Percentiles rank a stretch among this genome's conserved stretches.
These are phyloP conservation scores for Fulica atra DNA, from an alignment of 2,113 vertebrate genomes.

Conservation along the genomic window DNA sequence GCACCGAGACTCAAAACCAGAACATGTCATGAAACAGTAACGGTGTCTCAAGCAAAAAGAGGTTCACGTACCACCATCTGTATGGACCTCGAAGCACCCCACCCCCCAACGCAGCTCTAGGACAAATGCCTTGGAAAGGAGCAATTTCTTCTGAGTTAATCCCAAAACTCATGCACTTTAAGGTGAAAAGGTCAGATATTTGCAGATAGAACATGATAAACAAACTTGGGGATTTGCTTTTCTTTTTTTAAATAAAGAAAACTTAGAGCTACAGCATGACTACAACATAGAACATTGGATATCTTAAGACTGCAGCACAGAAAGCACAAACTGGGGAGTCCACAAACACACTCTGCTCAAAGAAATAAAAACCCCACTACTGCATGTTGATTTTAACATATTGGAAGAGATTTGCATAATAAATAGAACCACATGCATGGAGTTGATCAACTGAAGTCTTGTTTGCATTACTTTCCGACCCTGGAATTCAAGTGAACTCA, in stretches of 20 bases:
- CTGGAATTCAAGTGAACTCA: slow-evolving; percentile 36
- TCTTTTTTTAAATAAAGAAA: not conserved
- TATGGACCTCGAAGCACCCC: rapidly evolving
- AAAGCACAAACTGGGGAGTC: not conserved
- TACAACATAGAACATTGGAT: no score
- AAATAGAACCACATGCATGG: slow-evolving; percentile 22
- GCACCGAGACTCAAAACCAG: not conserved
- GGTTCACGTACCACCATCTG: not conserved
- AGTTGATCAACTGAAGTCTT: not conserved
- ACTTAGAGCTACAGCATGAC: not conserved
- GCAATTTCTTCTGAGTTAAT: not conserved
- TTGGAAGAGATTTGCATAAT: slow-evolving; percentile 2
- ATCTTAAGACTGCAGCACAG: rapidly evolving
- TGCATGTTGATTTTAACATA: not conserved
- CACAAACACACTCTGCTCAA: not conserved
- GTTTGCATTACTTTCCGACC: not conserved
- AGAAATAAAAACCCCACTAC: not conserved
- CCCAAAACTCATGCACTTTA: not conserved
- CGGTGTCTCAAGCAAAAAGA: not conserved
- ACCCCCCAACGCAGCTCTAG: not conserved
- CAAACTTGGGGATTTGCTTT: not conserved
- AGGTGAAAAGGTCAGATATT: not conserved
- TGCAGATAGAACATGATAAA: not conserved
- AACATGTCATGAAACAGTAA: not conserved
- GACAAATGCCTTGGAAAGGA: not conserved